Conservation (phyloP, 2,888 invertebrate species). For the Conchocele bisecta region DNA sequence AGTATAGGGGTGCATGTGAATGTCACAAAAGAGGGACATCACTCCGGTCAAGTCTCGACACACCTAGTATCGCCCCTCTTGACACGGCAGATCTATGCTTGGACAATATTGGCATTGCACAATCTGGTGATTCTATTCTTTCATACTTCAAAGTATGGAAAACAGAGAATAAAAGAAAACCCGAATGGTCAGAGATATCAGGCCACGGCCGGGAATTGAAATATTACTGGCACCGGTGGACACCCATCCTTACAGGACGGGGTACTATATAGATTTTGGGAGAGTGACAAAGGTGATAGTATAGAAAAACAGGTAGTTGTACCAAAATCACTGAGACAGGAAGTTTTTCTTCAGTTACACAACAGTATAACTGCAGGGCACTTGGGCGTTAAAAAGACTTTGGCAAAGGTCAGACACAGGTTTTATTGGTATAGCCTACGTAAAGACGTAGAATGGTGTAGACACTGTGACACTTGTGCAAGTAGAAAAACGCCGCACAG, state of each 20-base stretch:
- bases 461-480: neutral
- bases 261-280: neutral
- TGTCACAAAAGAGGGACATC: too few relatives aligned
- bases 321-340: neutral
- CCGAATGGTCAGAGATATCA: neutral
- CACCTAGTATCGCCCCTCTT: too few relatives aligned
- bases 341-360: neutral
- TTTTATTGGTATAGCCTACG: constrained; percentile 7
- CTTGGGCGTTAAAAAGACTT: constrained; percentile 1
- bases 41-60: too few relatives aligned
- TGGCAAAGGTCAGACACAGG: neutral
- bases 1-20: too few relatives aligned
- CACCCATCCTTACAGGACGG: neutral
- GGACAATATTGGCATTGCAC: neutral
- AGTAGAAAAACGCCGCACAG: neutral
- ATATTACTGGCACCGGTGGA: constrained; percentile 4
- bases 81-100: too few relatives aligned
- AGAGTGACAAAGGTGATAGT: neutral
- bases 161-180: neutral
- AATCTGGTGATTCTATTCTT: constrained; percentile 4
- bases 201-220: neutral
- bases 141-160: neutral
- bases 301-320: neutral
- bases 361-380: neutral
- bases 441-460: neutral